Conservation (phyloP, 2,888 invertebrate species). For the Apotomis capreana region DNA sequence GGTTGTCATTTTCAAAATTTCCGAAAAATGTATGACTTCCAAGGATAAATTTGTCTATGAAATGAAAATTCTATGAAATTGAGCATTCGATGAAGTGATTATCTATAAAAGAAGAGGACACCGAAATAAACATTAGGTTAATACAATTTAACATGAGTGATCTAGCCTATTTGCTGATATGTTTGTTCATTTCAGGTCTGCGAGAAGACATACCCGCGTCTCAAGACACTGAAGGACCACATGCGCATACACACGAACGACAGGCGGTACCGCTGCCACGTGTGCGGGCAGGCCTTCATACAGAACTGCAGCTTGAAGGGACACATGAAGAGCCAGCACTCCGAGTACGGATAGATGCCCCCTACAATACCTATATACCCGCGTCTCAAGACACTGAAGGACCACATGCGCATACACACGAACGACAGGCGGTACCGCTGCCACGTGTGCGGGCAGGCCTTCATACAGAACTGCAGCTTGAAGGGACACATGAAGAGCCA, state of each 20-base stretch:
- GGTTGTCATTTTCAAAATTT: no score
- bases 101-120: no score
- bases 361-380: background rate
- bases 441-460: background rate
- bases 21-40: no score
- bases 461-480: background rate
- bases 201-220: constrained; percentile 59
- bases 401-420: no score
- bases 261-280: constrained; percentile 53
- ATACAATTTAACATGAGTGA: no score
- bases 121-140: no score
- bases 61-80: no score
- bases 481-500: no score
- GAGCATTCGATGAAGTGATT: no score
- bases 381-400: no score
- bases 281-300: constrained; percentile 76
- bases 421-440: background rate
- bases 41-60: no score
- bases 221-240: constrained; percentile 52
- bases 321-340: constrained; percentile 76
- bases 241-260: constrained; percentile 46
- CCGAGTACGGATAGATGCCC: constrained; percentile 63
- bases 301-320: constrained; percentile 77
- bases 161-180: no score
- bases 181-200: background rate